Evolutionary conservation across 2,113 vertebrate genomes (phyloP).

Genomic region (Corvus cornix): DNA sequence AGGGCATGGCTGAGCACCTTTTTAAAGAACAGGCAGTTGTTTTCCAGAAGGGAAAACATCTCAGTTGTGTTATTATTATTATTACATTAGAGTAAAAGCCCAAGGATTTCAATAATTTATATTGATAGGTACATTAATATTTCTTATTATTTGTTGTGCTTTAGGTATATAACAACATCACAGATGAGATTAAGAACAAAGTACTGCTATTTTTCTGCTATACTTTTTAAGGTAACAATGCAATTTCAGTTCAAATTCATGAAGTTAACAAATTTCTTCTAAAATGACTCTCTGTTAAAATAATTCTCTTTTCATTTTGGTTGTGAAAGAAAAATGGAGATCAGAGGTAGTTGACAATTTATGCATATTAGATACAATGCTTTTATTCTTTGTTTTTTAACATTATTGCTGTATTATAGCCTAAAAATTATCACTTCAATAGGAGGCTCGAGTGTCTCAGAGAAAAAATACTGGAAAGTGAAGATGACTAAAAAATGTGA

Average conservation of each 20-base stretch:
- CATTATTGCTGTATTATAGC: neutral
- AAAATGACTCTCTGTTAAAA: neutral
- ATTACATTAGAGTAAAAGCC: neutral
- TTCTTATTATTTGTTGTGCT: constrained; percentile 14
- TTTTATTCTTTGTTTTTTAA: constrained; percentile 17
- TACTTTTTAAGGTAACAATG: constrained; percentile 91
- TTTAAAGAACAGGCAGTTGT: neutral
- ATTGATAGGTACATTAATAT: neutral
- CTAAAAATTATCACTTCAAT: constrained; percentile 47
- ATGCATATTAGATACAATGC: neutral
- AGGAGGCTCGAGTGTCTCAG: neutral
- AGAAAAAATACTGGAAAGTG: neutral
- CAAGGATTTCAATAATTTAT: neutral
- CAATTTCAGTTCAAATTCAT: neutral
- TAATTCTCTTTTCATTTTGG: neutral
- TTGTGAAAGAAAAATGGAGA: neutral
- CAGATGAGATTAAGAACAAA: constrained; percentile 78
- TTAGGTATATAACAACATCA: constrained; percentile 80
- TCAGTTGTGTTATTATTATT: neutral
- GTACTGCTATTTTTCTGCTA: constrained; percentile 86
- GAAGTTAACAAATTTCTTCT: neutral
- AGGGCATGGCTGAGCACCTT: neutral
- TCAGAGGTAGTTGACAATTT: neutral
- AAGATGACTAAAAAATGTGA: constrained; percentile 4
- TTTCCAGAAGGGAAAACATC: neutral